These are phyloP conservation scores for Toxostoma redivivum DNA, from an alignment of 2,113 vertebrate species.

Conservation along the genomic window DNA sequence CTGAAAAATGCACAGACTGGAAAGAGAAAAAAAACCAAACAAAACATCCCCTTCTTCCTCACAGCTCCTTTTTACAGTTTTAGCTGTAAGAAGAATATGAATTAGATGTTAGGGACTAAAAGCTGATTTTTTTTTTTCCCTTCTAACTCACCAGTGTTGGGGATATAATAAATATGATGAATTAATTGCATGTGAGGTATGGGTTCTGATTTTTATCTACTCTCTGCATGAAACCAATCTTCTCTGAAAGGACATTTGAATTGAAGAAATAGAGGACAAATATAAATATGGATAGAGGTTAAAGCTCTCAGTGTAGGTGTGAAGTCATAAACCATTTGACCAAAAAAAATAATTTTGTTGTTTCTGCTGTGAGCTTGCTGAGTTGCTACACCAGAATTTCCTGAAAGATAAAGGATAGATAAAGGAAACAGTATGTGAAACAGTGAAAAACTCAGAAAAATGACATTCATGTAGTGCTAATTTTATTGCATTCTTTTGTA, in stretches of 20 bases:
- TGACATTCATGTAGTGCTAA: conserved; percentile 45
- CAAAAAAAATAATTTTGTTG: conserved; percentile 64
- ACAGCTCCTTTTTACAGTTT: neutral
- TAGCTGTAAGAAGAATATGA: conserved; percentile 14
- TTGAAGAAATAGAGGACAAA: conserved; percentile 77
- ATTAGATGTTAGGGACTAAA: conserved; percentile 1
- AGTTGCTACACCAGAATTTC: conserved; percentile 27
- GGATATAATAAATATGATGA: conserved; percentile 26
- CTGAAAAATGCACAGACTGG: conserved; percentile 18
- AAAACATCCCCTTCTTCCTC: neutral
- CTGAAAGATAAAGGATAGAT: conserved; percentile 28
- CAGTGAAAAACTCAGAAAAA: conserved; percentile 34
- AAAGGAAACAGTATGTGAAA: conserved; percentile 55
- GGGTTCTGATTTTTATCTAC: conserved; percentile 71
- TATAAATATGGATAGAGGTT: conserved; percentile 75
- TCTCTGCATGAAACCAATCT: conserved; percentile 79
- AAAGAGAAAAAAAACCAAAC: neutral
- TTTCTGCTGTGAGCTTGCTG: conserved; percentile 67
- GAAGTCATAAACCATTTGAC: conserved; percentile 71
- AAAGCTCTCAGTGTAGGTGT: conserved; percentile 69
- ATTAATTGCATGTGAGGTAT: conserved; percentile 69
- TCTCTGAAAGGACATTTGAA: conserved; percentile 76
- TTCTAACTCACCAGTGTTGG: conserved; percentile 12
- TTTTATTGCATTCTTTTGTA: conserved; percentile 26
- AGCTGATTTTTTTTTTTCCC: neutral